Base-by-base conservation (phyloP, 92 coral and sea anemone genomes). In the Epizoanthus scotinus region DNA sequence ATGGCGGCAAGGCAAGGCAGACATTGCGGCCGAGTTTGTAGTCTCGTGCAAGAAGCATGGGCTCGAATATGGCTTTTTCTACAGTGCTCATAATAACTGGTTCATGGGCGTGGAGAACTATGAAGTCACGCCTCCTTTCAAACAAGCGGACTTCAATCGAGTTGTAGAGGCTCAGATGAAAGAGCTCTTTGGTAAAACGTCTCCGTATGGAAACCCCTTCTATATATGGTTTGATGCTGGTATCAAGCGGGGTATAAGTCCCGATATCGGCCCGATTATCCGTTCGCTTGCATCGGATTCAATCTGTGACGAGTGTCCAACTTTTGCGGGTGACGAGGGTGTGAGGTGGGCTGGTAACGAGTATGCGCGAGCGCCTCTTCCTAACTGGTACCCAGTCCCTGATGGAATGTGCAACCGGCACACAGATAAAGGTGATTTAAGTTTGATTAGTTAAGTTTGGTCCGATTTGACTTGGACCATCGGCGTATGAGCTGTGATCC, bases 151-250 rank as follows among this genome's bases (percentile, higher is more conserved):
- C 34, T 92, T 84, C 71, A 52, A 79, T 26, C 50, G 67, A 55
- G 73, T 89, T 2, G 94, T 81, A 31, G 78, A 87, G 19, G 88
- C 59, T 31, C 97, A 92, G 60, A 77, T 92, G 84, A 68, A 18
- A 13, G 94, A 92, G 40, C 62, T 92, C 20, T 87, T 90, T 31
- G 65, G 73, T 20, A 53, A 70, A 12, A 28, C 29, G 19, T 89
- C 94, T 13, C 60, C 57, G 21, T 92, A 92, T 73, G 78, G 85
- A 44, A 70, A 92, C 40, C 97, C 97, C 64, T 90, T 92, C 59
- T 92, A 92, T 52, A 70, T 90, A 19, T 92, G 94, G 94, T 90
- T 92, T 67, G 97, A 92, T 67, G 94, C 97, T 2, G 97, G 97
- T 3, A 85, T 91, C 20, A 88, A 84, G 27, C 84, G 78, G n/a